These are phyloP conservation scores for Saccostrea cuccullata DNA, from an alignment of 1,140 invertebrate genomes.

Conservation along the genomic window DNA sequence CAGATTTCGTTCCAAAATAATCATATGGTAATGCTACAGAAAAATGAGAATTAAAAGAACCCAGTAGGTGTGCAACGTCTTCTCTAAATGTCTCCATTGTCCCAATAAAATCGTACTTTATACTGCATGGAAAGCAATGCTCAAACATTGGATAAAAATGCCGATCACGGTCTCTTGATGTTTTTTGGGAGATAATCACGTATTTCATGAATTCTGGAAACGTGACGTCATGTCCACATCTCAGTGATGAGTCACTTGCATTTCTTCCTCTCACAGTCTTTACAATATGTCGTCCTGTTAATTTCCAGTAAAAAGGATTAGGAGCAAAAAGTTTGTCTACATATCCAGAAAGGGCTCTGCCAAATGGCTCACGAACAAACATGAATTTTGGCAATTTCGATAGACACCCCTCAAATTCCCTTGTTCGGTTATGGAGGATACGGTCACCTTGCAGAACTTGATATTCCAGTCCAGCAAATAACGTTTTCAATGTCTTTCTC, in stretches of 20 bases:
- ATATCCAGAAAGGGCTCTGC: conserved; percentile 57
- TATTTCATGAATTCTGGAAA: conserved; percentile 65
- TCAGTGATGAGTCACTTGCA: background rate
- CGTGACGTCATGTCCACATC: conserved; percentile 59
- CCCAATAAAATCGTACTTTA: conserved; percentile 61
- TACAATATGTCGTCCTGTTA: conserved; percentile 22
- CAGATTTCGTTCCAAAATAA: conserved; percentile 55
- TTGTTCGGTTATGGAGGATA: background rate
- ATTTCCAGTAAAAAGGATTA: conserved; percentile 53
- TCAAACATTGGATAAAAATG: conserved; percentile 61
- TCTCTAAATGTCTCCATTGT: conserved; percentile 62
- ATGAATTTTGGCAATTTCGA: conserved; percentile 47
- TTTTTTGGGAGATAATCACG: conserved; percentile 48
- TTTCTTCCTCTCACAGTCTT: background rate
- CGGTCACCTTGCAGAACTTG: background rate
- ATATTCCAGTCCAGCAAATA: conserved; percentile 10
- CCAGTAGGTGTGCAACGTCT: conserved; percentile 53
- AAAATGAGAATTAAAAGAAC: conserved; percentile 48
- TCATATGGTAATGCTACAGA: conserved; percentile 43
- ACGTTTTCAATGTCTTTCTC: conserved; percentile 10
- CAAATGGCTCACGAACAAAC: conserved; percentile 59
- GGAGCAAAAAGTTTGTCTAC: conserved; percentile 57
- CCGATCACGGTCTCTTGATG: conserved; percentile 27
- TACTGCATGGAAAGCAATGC: conserved; percentile 59
- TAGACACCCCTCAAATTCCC: background rate